Conservation (phyloP, 2,888 invertebrate genomes). For the Acanthosepion esculentum region DNA sequence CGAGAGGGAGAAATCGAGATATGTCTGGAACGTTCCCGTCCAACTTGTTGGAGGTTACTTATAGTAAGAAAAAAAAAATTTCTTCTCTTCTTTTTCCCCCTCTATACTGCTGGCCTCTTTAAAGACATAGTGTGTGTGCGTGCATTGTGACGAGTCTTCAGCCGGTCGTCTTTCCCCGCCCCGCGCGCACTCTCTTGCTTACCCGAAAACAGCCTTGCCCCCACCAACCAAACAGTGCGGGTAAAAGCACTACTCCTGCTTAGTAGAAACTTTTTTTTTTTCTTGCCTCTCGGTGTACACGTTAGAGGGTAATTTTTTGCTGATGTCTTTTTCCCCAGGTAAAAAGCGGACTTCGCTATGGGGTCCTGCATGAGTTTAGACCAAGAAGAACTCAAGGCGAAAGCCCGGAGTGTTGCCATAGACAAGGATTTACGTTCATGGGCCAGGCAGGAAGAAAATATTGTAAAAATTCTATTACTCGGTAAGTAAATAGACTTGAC, state of each 20-base stretch:
- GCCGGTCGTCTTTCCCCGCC: not conserved
- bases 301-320: not conserved
- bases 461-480: slow-evolving; percentile 80
- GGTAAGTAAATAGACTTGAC: slow-evolving; percentile 73
- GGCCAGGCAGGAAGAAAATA: slow-evolving; percentile 79
- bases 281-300: not conserved
- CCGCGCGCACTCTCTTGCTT: not conserved
- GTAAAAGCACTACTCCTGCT: not conserved
- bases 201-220: not conserved
- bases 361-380: slow-evolving; percentile 81
- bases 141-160: no score
- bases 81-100: no score
- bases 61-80: no score
- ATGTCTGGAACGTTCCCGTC: no score
- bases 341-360: slow-evolving; percentile 73
- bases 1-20: no score
- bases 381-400: slow-evolving; percentile 78
- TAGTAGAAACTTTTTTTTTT: not conserved
- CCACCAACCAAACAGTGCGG: not conserved
- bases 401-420: slow-evolving; percentile 80
- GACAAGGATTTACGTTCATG: slow-evolving; percentile 79
- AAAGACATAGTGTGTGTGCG: no score
- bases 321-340: slow-evolving; percentile 34
- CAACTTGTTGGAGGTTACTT: no score
- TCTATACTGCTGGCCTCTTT: no score